Base-by-base conservation (phyloP, 2,888 invertebrate genomes). In the Parnassius glacialis region DNA sequence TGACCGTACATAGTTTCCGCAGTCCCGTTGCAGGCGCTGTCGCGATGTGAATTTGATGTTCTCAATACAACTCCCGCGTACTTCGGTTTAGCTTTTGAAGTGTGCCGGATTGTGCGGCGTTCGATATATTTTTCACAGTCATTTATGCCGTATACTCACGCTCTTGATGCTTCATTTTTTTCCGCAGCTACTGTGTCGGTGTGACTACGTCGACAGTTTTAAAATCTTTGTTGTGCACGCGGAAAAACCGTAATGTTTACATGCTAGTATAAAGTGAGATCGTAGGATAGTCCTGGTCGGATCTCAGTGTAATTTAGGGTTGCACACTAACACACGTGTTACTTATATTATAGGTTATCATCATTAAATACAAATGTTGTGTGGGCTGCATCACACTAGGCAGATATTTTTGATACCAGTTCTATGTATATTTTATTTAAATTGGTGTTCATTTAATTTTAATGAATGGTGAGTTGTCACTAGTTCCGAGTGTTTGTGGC, bases 1-100 rank as follows among this genome's bases (percentile, higher is more conserved):
- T 5, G 52, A 63, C 65, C 11, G 59, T 67, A 57, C 52, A 11
- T 13, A 34, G 61, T 54, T 63, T 63, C 65, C 61, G 66, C 47
- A 52, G 59, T 13, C 48, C 48, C 48, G 48, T 48, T 43, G 58
- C 55, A 56, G 44, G 47, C 42, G 51, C 55, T 65, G 61, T 64
- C 57, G 62, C 63, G 64, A 25, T 59, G 64, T 20, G 61, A 51
- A 56, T 61, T 56, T 43, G 61, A 61, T 20, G 56, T 51, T 50
- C 50, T 34, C 48, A 48, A 52, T 56, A 61, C 61, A 56, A 55
- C 44, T n/a, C 48, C 9, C 52, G 43, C 59, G 50, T 51, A 44
- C 55, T 56, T 52, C 51, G 54, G 61, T 56, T 52, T 51, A 60
- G 55, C 51, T 56, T 34, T 56, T 45, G 56, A 61, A 61, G 61